Percentiles rank a stretch among this genome's conserved stretches.
Evolutionary conservation across 2,797 vertebrate species (phyloP).

Genomic region (Pogoniulus pusillus): DNA sequence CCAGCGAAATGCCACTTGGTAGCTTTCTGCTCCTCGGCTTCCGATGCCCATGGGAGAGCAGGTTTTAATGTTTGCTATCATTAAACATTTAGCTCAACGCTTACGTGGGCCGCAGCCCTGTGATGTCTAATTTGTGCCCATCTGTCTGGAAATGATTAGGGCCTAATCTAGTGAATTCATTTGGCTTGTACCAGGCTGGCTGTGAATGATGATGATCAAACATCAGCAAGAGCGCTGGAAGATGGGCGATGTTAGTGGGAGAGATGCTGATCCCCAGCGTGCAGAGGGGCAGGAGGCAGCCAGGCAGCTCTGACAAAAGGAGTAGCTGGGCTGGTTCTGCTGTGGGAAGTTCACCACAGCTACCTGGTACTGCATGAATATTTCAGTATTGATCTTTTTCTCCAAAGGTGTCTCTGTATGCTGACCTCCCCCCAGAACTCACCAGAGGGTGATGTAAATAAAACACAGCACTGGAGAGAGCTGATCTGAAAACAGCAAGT

Average conservation of each 20-base stretch:
- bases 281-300: background rate
- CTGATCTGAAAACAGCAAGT: background rate
- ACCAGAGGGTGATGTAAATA: background rate
- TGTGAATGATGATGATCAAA: background rate
- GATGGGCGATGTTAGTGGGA: background rate
- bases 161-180: background rate
- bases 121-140: background rate
- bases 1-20: background rate
- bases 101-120: background rate
- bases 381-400: background rate
- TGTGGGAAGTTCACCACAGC: background rate
- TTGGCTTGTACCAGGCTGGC: background rate
- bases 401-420: background rate
- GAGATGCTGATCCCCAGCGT: background rate
- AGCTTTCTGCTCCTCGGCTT: background rate
- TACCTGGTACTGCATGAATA: background rate
- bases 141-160: conserved; percentile 16
- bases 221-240: background rate
- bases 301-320: background rate
- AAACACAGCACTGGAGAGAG: rapidly evolving
- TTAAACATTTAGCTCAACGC: background rate
- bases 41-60: background rate
- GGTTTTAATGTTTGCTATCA: background rate
- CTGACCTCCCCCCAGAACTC: background rate
- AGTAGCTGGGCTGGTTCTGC: background rate